Evolutionary conservation across 1,140 invertebrate species (phyloP).

Genomic region (Anastatus disparis): DNA sequence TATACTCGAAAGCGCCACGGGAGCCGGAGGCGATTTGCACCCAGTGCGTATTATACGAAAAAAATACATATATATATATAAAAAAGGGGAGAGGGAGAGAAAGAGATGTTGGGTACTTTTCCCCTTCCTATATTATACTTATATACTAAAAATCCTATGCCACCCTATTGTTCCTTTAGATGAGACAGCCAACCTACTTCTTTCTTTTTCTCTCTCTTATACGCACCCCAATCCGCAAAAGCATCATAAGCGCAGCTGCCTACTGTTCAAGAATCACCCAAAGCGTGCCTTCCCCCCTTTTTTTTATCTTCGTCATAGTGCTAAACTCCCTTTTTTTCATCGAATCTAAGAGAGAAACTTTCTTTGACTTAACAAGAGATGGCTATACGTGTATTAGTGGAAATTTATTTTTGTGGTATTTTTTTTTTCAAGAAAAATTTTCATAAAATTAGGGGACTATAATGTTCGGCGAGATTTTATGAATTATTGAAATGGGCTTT

Average conservation of each 20-base stretch:
- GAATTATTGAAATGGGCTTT: background rate
- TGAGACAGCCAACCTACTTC: constrained; percentile 15
- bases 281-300: background rate
- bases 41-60: no score
- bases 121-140: no score
- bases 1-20: constrained; percentile 18
- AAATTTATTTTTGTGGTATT: constrained; percentile 34
- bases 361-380: no score
- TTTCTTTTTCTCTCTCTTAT: no score
- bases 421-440: constrained; percentile 9
- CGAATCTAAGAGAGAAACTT: no score
- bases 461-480: background rate
- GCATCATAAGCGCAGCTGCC: no score
- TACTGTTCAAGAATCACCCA: constrained; percentile 30
- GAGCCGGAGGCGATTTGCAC: constrained; percentile 13
- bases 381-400: background rate
- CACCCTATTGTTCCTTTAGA: constrained; percentile 20
- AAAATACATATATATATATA: no score
- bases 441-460: background rate
- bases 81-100: background rate
- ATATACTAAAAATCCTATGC: no score
- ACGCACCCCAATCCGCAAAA: background rate
- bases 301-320: background rate
- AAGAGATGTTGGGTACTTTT: no score
- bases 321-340: background rate